phyloP scores from a whole-genome alignment of 2,113 vertebrate species.

The Anolis sagrei region DNA sequence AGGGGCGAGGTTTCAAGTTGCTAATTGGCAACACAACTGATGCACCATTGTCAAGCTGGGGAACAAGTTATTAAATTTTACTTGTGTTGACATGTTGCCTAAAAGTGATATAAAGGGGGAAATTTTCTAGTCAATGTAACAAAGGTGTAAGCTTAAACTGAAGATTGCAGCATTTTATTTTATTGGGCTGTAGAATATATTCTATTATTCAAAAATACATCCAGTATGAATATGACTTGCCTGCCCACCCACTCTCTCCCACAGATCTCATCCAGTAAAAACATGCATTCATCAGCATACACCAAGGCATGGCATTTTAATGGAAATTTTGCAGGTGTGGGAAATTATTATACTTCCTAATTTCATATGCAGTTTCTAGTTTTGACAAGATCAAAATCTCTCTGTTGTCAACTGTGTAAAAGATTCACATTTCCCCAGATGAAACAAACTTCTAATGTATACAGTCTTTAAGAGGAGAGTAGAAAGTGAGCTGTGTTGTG shows the following conservation, averaged over 20 bases:
- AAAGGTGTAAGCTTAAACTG: slow-evolving; percentile 52
- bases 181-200: slow-evolving; percentile 57
- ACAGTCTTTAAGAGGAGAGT: no score
- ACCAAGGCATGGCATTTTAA: slow-evolving; percentile 38
- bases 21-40: slow-evolving; percentile 53
- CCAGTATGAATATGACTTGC: slow-evolving; percentile 31
- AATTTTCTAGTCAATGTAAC: slow-evolving; percentile 58
- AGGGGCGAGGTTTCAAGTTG: slow-evolving; percentile 52
- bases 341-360: slow-evolving; percentile 27
- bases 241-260: slow-evolving; percentile 32
- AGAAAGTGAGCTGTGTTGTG: no score
- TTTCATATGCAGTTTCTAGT: neutral
- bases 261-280: slow-evolving; percentile 54
- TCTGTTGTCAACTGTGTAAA: neutral
- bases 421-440: neutral
- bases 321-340: slow-evolving; percentile 26
- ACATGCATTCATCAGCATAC: slow-evolving; percentile 44
- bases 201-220: slow-evolving; percentile 49
- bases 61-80: slow-evolving; percentile 66
- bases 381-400: slow-evolving; percentile 15
- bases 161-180: slow-evolving; percentile 53
- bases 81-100: slow-evolving; percentile 58
- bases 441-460: neutral
- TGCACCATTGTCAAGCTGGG: slow-evolving; percentile 56
- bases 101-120: slow-evolving; percentile 57